Conservation (phyloP, 2,888 invertebrate species). For the Scrobipalpa atriplicella region DNA sequence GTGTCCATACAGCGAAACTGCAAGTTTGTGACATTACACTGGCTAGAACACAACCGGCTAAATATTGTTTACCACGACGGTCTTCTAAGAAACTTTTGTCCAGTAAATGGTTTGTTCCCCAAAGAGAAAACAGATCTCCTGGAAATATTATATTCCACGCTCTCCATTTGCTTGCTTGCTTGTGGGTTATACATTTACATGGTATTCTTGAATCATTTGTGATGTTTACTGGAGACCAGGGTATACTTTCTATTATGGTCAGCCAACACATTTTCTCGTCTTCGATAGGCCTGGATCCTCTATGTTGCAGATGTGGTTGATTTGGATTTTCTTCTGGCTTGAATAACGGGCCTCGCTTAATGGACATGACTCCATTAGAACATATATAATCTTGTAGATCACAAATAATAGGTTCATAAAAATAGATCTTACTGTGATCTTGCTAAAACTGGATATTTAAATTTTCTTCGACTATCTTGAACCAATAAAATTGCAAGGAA, state of each 20-base stretch:
- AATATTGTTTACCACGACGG: slow-evolving; percentile 84
- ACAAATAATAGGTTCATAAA: too few species aligned
- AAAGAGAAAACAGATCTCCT: slow-evolving; percentile 86
- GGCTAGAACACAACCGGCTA: slow-evolving; percentile 83
- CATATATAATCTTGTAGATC: neutral
- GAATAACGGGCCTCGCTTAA: slow-evolving; percentile 71
- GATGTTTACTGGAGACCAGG: slow-evolving; percentile 69
- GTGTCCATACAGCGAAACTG: slow-evolving; percentile 84
- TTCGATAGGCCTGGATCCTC: slow-evolving; percentile 57
- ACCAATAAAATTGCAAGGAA: too few species aligned
- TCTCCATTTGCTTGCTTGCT: too few species aligned
- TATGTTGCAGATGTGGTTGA: slow-evolving; percentile 55
- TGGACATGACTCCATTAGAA: neutral
- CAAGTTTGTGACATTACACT: slow-evolving; percentile 83
- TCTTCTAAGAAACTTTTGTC: slow-evolving; percentile 78
- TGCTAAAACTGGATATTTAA: too few species aligned
- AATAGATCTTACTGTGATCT: too few species aligned
- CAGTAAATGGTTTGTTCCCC: slow-evolving; percentile 85
- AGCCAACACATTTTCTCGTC: slow-evolving; percentile 80
- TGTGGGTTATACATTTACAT: slow-evolving; percentile 53
- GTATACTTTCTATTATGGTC: slow-evolving; percentile 60
- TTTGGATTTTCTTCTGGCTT: slow-evolving; percentile 70
- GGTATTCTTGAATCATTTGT: slow-evolving; percentile 67
- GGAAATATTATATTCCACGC: slow-evolving; percentile 87
- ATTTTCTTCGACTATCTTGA: too few species aligned